These are phyloP conservation scores for Campoletis raptor DNA, from an alignment of 2,888 invertebrate species.

Conservation along the genomic window DNA sequence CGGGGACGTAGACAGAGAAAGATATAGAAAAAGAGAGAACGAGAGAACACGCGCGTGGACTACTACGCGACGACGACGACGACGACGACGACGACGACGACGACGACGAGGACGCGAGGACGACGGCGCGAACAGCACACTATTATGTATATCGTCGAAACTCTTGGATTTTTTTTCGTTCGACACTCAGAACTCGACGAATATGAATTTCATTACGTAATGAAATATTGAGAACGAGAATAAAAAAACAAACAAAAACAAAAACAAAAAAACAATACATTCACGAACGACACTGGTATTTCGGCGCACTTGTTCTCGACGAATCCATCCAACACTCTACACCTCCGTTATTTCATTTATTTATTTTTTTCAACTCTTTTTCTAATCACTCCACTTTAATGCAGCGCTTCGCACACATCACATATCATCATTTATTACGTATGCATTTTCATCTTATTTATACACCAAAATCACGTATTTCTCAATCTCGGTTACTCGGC, in stretches of 20 bases:
- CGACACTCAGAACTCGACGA: slow-evolving; percentile 29
- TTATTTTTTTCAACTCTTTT: not conserved
- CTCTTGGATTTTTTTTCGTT: slow-evolving; percentile 24
- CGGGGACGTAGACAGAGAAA: slow-evolving; percentile 67
- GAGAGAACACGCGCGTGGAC: slow-evolving; percentile 4
- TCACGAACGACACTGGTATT: slow-evolving; percentile 47
- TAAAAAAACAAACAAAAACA: not conserved
- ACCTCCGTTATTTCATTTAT: slow-evolving; percentile 14
- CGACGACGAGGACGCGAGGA: slow-evolving; percentile 18
- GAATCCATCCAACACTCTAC: slow-evolving; percentile 33
- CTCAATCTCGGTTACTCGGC: not conserved
- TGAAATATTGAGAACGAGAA: slow-evolving; percentile 1
- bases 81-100: not conserved
- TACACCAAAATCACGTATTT: slow-evolving; percentile 7
- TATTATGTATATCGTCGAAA: slow-evolving; percentile 10
- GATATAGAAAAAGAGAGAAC: slow-evolving; percentile 38
- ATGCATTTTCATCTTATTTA: slow-evolving; percentile 15
- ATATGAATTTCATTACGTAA: slow-evolving; percentile 30
- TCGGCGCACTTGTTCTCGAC: slow-evolving; percentile 27
- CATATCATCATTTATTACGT: not conserved
- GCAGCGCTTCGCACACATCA: not conserved
- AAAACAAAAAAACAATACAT: slow-evolving; percentile 12
- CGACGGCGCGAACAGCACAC: slow-evolving; percentile 30
- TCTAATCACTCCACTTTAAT: slow-evolving; percentile 45
- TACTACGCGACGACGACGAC: not conserved